Evolutionary conservation across 2,888 invertebrate genomes (phyloP).

Genomic region (Timandra comae): DNA sequence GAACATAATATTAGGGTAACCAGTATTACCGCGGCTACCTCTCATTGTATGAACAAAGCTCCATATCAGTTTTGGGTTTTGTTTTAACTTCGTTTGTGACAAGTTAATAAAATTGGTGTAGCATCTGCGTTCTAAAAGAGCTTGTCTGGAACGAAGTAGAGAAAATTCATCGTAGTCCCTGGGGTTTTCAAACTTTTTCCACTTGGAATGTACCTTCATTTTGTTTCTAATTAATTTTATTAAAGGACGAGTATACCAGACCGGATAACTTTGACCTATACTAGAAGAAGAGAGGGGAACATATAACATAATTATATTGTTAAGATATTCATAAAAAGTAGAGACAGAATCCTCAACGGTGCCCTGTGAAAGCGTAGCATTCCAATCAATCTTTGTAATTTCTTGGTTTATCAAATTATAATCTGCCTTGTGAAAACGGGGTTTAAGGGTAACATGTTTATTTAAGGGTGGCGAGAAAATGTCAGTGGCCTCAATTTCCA

Average conservation of each 20-base stretch:
- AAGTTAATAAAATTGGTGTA: background rate
- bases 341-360: background rate
- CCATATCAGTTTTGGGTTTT: background rate
- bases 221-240: background rate
- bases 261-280: background rate
- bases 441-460: no score
- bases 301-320: background rate
- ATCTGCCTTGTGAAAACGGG: background rate
- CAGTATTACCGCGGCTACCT: background rate
- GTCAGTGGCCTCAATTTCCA: no score
- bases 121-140: background rate
- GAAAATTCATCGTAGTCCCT: background rate
- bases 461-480: no score
- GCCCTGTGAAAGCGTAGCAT: background rate
- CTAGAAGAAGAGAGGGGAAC: background rate
- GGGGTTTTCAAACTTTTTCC: background rate
- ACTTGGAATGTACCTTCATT: background rate
- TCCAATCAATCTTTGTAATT: background rate
- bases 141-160: background rate
- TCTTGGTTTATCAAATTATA: background rate
- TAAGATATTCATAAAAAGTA: background rate
- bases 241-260: background rate
- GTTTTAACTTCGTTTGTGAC: background rate
- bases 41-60: background rate
- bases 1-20: background rate